phyloP scores from a whole-genome alignment of 2,888 invertebrate species.

The Drosophila ezoana region DNA sequence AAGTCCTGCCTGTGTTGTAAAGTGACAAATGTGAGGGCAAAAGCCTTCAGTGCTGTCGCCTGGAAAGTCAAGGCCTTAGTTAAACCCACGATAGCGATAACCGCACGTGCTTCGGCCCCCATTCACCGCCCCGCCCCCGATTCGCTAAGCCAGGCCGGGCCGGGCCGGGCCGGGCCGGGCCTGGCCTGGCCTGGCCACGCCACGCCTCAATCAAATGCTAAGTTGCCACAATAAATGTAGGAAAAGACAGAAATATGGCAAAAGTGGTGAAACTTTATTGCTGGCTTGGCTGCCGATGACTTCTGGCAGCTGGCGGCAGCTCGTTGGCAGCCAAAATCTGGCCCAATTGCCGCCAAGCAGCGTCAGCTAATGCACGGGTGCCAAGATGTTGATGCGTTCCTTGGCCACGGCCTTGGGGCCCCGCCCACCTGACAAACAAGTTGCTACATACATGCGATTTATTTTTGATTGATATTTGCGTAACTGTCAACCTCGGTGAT shows the following conservation, averaged over 20 bases:
- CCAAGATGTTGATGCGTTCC: slow-evolving; percentile 47
- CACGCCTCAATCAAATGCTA: slow-evolving; percentile 50
- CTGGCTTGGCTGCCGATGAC: slow-evolving; percentile 30
- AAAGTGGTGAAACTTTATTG: slow-evolving; percentile 27
- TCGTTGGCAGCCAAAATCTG: slow-evolving; percentile 34
- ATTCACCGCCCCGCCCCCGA: background rate
- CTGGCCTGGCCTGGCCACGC: background rate
- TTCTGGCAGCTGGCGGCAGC: slow-evolving; percentile 40
- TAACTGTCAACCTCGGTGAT: slow-evolving; percentile 77
- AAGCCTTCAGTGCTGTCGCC: slow-evolving; percentile 26
- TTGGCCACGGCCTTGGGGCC: slow-evolving; percentile 29
- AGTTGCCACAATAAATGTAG: slow-evolving; percentile 53
- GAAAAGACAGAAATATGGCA: slow-evolving; percentile 36
- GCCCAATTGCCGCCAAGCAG: slow-evolving; percentile 26
- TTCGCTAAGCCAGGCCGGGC: background rate
- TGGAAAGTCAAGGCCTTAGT: slow-evolving; percentile 36
- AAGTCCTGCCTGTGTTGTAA: slow-evolving; percentile 32
- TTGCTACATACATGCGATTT: slow-evolving; percentile 76
- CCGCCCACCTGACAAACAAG: slow-evolving; percentile 73
- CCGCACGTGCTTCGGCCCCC: slow-evolving; percentile 38
- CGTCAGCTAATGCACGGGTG: slow-evolving; percentile 51
- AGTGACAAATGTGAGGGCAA: slow-evolving; percentile 51
- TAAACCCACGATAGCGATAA: slow-evolving; percentile 34
- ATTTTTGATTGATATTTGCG: slow-evolving; percentile 80
- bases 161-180: background rate